Conservation (phyloP, 2,113 vertebrate genomes). For the Nyctereutes procyonoides region DNA sequence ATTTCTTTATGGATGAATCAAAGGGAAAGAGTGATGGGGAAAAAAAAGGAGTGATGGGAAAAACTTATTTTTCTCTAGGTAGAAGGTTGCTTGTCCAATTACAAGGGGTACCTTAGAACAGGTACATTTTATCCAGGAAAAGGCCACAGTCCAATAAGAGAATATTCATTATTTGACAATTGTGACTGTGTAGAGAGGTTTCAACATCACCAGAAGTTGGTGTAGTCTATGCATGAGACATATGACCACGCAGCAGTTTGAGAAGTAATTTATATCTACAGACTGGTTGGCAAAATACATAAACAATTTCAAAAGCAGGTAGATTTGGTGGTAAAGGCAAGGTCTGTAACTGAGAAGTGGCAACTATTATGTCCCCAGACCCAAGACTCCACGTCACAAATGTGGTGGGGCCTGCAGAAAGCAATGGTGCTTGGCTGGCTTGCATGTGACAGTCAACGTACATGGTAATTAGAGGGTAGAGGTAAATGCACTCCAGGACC, state of each 20-base stretch:
- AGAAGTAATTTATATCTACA: neutral
- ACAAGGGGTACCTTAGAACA: neutral
- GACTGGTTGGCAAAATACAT: neutral
- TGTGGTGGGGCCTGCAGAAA: neutral
- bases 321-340: neutral
- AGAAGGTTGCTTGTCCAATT: neutral
- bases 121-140: neutral
- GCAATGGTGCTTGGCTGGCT: rapidly evolving
- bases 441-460: neutral
- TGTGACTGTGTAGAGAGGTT: neutral
- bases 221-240: neutral
- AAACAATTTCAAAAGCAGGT: neutral
- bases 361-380: neutral
- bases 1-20: neutral
- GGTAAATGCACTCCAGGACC: neutral
- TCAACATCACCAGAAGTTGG: neutral
- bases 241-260: neutral
- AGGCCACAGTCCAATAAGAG: neutral
- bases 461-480: neutral
- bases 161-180: neutral
- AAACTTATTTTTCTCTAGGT: neutral
- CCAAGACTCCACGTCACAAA: neutral
- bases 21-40: neutral
- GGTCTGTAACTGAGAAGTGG: neutral
- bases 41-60: neutral